Evolutionary conservation across 2,113 vertebrate genomes (phyloP).

Genomic region (Menura novaehollandiae): DNA sequence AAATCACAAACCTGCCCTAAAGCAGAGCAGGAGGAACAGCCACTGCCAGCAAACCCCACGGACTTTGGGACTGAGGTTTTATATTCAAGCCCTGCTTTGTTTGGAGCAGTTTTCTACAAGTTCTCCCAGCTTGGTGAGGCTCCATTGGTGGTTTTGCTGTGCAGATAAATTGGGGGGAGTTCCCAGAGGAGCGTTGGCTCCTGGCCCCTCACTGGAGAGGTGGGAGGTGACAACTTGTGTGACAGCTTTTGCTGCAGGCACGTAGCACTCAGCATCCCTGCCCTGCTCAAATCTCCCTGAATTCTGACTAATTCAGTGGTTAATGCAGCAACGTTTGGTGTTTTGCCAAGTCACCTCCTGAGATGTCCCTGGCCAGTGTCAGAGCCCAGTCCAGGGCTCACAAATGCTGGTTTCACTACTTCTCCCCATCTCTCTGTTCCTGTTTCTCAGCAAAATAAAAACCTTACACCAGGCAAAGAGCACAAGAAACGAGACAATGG

Average conservation of each 20-base stretch:
- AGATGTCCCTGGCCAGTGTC: not conserved
- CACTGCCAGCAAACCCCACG: not conserved
- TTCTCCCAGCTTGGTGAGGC: not conserved
- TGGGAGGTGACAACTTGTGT: not conserved
- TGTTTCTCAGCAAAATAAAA: not conserved
- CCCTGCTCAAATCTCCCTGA: not conserved
- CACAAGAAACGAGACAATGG: not conserved
- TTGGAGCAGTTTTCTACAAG: not conserved
- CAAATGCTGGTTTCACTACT: not conserved
- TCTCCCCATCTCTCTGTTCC: not conserved
- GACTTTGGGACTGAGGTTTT: not conserved
- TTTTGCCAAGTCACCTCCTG: not conserved
- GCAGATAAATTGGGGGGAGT: not conserved
- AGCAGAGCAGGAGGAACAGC: not conserved
- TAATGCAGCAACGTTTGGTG: not conserved
- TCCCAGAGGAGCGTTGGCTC: not conserved
- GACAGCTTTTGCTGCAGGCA: not conserved
- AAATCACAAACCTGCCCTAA: not conserved
- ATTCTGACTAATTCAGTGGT: not conserved
- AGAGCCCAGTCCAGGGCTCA: not conserved
- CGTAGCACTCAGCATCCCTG: not conserved
- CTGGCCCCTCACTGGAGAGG: not conserved
- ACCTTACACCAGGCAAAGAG: not conserved
- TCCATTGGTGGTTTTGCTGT: not conserved
- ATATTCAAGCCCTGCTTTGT: not conserved